These are phyloP conservation scores for Falco peregrinus DNA, from an alignment of 2,797 vertebrate species.

Conservation along the genomic window DNA sequence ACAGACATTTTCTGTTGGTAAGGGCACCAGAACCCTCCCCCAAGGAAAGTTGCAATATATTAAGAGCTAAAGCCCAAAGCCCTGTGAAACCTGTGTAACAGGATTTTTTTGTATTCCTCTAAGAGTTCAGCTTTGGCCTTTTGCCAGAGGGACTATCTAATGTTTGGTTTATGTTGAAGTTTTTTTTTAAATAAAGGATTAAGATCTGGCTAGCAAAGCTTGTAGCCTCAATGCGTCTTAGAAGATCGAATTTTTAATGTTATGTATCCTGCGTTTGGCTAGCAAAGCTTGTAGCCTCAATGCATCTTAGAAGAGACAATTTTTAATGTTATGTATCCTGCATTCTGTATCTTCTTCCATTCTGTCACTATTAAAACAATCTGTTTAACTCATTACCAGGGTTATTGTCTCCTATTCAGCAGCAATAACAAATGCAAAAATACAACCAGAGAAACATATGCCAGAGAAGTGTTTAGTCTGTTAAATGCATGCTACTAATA, in stretches of 20 bases:
- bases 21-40: background rate
- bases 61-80: slow-evolving; percentile 13
- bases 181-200: slow-evolving; percentile 1
- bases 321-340: background rate
- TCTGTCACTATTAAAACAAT: background rate
- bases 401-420: background rate
- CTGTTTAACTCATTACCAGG: background rate
- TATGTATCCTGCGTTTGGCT: background rate
- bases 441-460: background rate
- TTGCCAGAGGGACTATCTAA: slow-evolving; percentile 25
- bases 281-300: background rate
- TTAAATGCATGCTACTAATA: background rate
- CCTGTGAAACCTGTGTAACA: slow-evolving; percentile 37
- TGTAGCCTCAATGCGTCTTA: background rate
- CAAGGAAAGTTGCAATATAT: slow-evolving; percentile 17
- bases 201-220: background rate
- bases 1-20: background rate
- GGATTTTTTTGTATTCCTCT: slow-evolving; percentile 30
- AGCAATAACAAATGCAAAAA: background rate
- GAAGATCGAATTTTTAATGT: background rate
- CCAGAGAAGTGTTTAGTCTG: background rate
- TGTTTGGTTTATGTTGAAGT: background rate
- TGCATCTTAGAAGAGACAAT: background rate
- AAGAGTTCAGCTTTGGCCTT: slow-evolving; percentile 21
- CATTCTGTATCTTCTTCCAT: background rate